Conservation (phyloP, 2,797 vertebrate genomes). For the Cheirogaleus major region DNA sequence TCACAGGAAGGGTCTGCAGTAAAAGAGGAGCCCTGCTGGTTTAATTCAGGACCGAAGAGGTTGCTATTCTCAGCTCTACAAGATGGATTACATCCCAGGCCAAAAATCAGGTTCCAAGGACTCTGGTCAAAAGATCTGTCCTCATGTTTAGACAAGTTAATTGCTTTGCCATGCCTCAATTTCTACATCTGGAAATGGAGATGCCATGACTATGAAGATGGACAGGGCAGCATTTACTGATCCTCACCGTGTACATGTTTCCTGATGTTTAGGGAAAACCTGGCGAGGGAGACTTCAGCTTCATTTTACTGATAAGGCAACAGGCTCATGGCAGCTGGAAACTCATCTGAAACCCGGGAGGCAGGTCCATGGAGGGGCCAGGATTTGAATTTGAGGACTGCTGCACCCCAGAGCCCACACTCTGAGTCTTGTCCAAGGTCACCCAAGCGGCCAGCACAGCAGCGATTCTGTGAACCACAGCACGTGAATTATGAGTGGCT, state of each 20-base stretch:
- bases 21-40: background rate
- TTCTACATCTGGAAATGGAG: background rate
- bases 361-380: background rate
- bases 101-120: background rate
- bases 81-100: background rate
- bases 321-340: background rate
- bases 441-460: background rate
- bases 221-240: background rate
- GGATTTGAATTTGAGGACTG: background rate
- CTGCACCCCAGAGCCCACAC: background rate
- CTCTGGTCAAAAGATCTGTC: background rate
- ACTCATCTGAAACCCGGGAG: background rate
- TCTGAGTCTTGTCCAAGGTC: background rate
- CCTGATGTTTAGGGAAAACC: background rate
- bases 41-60: background rate
- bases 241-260: background rate
- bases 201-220: background rate
- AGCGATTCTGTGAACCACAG: background rate
- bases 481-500: background rate
- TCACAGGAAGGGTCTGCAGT: background rate
- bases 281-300: background rate
- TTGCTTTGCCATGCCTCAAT: background rate
- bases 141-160: background rate
- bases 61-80: background rate
- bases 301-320: background rate